Evolutionary conservation across 2,797 vertebrate genomes (phyloP).

Genomic region (Sebastes matsubarae): DNA sequence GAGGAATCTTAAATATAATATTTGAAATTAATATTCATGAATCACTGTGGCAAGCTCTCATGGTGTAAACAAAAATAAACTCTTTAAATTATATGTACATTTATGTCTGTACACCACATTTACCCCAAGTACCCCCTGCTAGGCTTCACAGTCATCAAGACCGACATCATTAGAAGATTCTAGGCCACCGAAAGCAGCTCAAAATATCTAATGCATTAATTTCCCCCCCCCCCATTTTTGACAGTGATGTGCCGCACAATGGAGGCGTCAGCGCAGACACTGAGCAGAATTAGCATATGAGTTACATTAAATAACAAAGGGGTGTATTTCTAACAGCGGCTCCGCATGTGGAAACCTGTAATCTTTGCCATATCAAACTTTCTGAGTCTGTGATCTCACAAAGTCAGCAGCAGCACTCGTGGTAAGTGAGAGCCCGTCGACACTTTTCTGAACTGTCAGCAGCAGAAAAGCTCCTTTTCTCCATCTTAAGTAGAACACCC

Average conservation of each 20-base stretch:
- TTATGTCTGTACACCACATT: neutral
- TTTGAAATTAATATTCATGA: conserved; percentile 10
- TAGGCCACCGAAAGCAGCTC: conserved; percentile 1
- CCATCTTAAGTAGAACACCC: neutral
- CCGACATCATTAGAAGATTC: conserved; percentile 10
- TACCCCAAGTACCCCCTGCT: neutral
- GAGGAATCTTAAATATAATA: neutral
- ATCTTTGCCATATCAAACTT: neutral
- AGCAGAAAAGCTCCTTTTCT: neutral
- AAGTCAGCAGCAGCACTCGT: neutral
- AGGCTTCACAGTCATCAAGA: neutral
- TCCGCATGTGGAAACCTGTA: neutral
- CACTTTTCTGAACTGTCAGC: neutral
- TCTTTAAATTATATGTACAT: conserved; percentile 5
- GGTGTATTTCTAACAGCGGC: neutral
- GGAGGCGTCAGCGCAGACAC: neutral
- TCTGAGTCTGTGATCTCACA: conserved; percentile 1
- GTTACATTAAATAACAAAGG: conserved; percentile 25
- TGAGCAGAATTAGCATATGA: conserved; percentile 33
- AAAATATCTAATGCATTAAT: conserved; percentile 8
- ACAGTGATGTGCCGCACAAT: conserved; percentile 25
- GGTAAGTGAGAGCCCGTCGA: neutral
- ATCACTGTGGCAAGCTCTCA: neutral
- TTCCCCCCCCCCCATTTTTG: neutral
- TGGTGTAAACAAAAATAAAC: neutral